Base-by-base conservation (phyloP, 2,797 vertebrate genomes). In the Alosa sapidissima region DNA sequence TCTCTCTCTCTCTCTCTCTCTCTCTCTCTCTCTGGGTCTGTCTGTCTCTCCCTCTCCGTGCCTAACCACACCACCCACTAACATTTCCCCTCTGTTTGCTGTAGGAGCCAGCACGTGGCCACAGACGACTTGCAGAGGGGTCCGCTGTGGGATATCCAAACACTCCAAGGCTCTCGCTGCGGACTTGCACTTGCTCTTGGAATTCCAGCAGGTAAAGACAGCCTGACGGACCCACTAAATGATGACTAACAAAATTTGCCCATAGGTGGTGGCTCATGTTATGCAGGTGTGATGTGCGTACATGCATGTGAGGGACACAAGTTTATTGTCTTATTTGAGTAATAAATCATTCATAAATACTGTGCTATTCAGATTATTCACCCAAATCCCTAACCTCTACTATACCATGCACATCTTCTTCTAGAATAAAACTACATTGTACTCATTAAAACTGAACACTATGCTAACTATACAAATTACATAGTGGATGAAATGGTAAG, bases 131-230 rank as follows among this genome's bases (percentile, higher is more conserved):
- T 45, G 16, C 5, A 9, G 41, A 21, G 72, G 41, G 41, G 16
- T 78, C 36, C 41, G 1, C 72, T 47, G 72, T 78, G 72, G 19
- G 72, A 78, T 78, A 78, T 47, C 72, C 72, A 78, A 78, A 78
- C 72, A 78, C 36, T 47, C 6, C 16, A 9, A 45, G 6, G 16
- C 72, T 78, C 6, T 21, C 72, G 14, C 72, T 47, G 33, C 14
- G 6, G 36, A 78, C 41, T 78, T 45, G 2, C 41, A 47, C 41
- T 47, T 78, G 72, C 41, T 78, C 16, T 21, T 78, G 36, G 72
- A 78, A 78, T 78, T 41, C 16, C 7, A 8, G 36, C 8, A 45
- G 16, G 19, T 45, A 41, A 5, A 41, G 36, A 45, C 16, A 47
- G 41, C 36, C 72, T 78, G 41, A 47, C 72, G 47, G 9, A 47